Evolutionary conservation across 2,888 invertebrate species (phyloP).

Genomic region (Uropetala carovei): DNA sequence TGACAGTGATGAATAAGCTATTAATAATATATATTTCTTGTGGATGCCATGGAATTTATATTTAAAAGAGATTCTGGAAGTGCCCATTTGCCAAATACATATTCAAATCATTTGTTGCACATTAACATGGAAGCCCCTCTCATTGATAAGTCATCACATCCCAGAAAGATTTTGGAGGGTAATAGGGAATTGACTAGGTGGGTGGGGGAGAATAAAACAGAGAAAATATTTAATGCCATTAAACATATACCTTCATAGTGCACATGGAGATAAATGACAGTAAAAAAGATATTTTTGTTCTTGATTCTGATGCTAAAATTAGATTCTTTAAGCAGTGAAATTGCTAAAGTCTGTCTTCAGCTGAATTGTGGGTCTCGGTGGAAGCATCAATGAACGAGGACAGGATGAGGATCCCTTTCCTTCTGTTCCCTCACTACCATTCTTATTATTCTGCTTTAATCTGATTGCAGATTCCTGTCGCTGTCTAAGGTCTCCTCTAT

Average conservation of each 20-base stretch:
- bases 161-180: not conserved
- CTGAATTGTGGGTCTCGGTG: conserved; percentile 85
- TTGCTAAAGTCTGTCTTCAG: conserved; percentile 97
- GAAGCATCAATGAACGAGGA: conserved; percentile 73
- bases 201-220: not conserved
- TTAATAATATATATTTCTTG: not conserved
- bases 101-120: not conserved
- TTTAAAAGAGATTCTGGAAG: not conserved
- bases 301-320: not conserved
- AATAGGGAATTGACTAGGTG: not conserved
- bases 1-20: not conserved
- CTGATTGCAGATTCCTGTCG: conserved; percentile 92
- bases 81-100: not conserved
- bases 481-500: conserved; percentile 86
- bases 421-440: conserved; percentile 74
- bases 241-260: no score
- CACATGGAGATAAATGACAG: no score
- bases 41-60: not conserved
- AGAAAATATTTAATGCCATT: not conserved
- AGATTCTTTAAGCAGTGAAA: conserved; percentile 79
- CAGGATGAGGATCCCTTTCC: conserved; percentile 72
- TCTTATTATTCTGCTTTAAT: conserved; percentile 76
- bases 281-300: no score
- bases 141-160: not conserved
- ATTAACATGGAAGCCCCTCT: not conserved